Evolutionary conservation across 2,113 vertebrate genomes (phyloP).

Genomic region (Hemiscyllium ocellatum): DNA sequence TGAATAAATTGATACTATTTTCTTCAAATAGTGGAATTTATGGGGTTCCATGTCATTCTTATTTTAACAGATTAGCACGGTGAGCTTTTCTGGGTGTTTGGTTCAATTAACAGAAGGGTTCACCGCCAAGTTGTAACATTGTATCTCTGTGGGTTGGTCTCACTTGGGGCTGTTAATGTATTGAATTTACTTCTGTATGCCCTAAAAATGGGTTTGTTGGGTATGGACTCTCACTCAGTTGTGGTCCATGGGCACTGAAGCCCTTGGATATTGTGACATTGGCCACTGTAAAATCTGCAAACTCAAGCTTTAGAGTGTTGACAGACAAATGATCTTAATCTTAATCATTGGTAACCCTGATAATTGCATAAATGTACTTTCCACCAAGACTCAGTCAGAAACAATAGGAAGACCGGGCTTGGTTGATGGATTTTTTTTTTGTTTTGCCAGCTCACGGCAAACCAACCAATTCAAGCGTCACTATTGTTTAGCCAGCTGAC

Average conservation of each 20-base stretch:
- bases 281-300: background rate
- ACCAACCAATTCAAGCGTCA: background rate
- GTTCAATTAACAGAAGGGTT: too few species aligned
- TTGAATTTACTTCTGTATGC: background rate
- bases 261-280: background rate
- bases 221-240: background rate
- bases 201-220: background rate
- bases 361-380: background rate
- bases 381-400: background rate
- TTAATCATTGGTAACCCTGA: background rate
- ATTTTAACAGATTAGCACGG: too few species aligned
- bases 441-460: background rate
- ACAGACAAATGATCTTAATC: background rate
- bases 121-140: too few species aligned
- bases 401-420: background rate
- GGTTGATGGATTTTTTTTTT: background rate
- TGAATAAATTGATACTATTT: too few species aligned
- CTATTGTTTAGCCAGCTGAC: conserved; percentile 9
- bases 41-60: too few species aligned
- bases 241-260: background rate
- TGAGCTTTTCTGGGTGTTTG: too few species aligned
- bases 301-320: background rate
- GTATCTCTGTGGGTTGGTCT: too few species aligned
- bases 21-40: too few species aligned
- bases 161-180: background rate